These are phyloP conservation scores for Eulemur macaco DNA, from an alignment of 2,113 vertebrate species.

Conservation along the genomic window DNA sequence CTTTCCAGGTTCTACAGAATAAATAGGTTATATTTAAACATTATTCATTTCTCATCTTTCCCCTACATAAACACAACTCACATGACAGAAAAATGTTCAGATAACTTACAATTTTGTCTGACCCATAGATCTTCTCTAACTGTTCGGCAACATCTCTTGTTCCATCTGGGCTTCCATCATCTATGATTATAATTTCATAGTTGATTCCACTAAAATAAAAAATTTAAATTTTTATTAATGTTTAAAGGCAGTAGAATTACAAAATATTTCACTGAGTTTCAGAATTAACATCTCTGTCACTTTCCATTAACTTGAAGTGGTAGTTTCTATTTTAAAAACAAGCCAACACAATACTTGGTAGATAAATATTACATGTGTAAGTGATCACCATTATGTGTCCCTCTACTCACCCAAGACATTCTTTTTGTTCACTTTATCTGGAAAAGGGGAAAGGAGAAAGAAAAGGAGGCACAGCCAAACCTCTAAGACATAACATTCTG, in stretches of 20 bases:
- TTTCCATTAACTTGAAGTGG: neutral
- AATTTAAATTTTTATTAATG: neutral
- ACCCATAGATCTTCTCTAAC: constrained; percentile 93
- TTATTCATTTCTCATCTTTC: neutral
- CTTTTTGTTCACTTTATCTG: neutral
- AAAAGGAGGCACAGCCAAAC: neutral
- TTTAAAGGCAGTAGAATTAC: neutral
- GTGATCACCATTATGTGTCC: neutral
- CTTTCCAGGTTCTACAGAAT: neutral
- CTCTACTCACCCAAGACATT: neutral
- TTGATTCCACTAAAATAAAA: constrained; percentile 87
- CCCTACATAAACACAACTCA: neutral
- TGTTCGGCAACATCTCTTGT: constrained; percentile 92
- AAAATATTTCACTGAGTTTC: neutral
- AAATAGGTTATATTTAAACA: neutral
- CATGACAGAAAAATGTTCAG: neutral
- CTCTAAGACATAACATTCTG: neutral
- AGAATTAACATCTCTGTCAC: neutral
- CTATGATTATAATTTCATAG: constrained; percentile 96
- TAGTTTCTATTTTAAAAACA: neutral
- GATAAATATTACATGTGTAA: neutral
- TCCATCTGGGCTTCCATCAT: constrained; percentile 98
- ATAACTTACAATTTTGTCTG: constrained; percentile 94
- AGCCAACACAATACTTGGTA: neutral
- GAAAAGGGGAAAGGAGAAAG: neutral